Evolutionary conservation across 1,140 invertebrate species (phyloP), one percentile per base, ranked within the genome.

Genomic region (Centruroides sculpturatus): DNA sequence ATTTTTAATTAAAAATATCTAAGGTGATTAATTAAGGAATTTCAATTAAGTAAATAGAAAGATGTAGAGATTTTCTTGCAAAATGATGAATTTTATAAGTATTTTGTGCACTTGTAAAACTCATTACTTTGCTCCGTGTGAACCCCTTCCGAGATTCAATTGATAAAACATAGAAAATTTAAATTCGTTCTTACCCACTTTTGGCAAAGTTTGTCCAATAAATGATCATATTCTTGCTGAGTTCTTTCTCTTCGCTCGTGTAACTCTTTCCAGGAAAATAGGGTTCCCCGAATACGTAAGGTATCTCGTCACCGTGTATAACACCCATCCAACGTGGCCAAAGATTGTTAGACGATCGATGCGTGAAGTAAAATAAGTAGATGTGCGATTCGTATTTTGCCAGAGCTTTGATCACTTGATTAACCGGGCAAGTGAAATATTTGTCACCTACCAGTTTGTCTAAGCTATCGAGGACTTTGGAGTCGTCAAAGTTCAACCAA

Each of bases 301-400:
- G 87, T 63, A 98, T 94, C 74, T 97, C 93, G 73, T 96, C 92
- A 3, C 84, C 92, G 72, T 97, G 92, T 79, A 96, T 85, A 0
- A 91, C 89, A 8, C 92, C 92, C 59, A 92, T 91, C 92, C 93
- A 97, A 54, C 83, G 82, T 2, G 92, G 92, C 92, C 92, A 96
- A 1, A 85, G 86, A 71, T 89, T 91, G 60, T 12, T 36, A 13
- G 13, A 36, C 35, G 35, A 36, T 34, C 55, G 55, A 47, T 56
- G 55, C 5, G 12, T 6, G 11, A 56, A 56, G 6, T 56, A 56
- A 34, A 47, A 56, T 34, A 5, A 13, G 12, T 41, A 56, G 5
- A 56, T 12, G 5, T 13, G 12, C 5, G 10, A 5, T 6, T 56
- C 5, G 5, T 36, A n/a, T 13, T 13, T 47, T 9, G 55, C 55